Evolutionary conservation across 2,888 invertebrate genomes (phyloP), one percentile per base, ranked within the genome.

Genomic region (Copidosoma aretas): DNA sequence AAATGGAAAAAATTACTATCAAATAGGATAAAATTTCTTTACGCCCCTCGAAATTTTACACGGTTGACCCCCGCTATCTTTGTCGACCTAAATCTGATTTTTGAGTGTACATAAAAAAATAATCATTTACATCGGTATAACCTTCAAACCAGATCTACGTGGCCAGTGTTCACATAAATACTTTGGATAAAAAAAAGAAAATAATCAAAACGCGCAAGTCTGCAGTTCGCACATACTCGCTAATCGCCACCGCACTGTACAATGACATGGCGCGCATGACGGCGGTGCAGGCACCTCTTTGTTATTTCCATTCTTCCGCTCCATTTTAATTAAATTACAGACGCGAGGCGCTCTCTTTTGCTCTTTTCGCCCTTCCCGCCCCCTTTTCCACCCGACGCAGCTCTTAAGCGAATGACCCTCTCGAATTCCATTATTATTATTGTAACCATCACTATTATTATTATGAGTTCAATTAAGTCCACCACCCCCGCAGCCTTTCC

Each of bases 391-490:
- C n/a, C 14, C 41, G 41, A 41, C 12, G 43, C 32, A 32, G 63
- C 54, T 46, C 51, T 64, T 39, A 56, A 59, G 51, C 41, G 24
- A 52, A 59, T 64, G 58, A 41, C 32, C n/a, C 58, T 64, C 51
- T 58, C 52, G 51, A 39, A 58, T 52, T 58, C 51, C 32, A 32
- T 32, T 32, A 32, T 32, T 32, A 32, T 32, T 32, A 32, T 32
- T 32, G 8, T 8, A 3, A 32, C 8, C 8, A 32, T 32, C 8
- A 32, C 8, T 41, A n/a, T 53, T 24, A 52, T 65, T 49, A 57
- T 51, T 60, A 24, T 10, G 32, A 52, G 58, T 64, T 64, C 64
- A 52, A 64, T 64, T 52, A 64, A 64, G 17, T 60, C 5, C 19
- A 12, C 43, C 25, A n/a, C 24, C 14, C n/a, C 22, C 10, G n/a